A percentile compares a stretch with the other conserved stretches of the same genome.
These are phyloP conservation scores for Lamellibrachia luymesi DNA, from an alignment of 1,140 invertebrate species.

Conservation along the genomic window DNA sequence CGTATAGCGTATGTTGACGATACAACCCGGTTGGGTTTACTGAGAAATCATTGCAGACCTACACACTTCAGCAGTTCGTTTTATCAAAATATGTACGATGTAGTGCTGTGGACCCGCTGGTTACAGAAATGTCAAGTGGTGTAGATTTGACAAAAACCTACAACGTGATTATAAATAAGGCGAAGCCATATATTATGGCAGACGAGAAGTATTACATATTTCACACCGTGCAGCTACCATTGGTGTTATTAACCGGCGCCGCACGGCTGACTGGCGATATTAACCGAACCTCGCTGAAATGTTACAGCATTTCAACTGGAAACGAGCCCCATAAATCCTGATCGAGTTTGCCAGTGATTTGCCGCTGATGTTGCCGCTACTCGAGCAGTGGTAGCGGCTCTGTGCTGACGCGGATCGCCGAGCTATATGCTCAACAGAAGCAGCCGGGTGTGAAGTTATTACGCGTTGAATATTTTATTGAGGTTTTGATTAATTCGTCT, in stretches of 20 bases:
- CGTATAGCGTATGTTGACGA: background rate
- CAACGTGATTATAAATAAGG: background rate
- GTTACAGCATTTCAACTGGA: background rate
- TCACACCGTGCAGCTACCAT: background rate
- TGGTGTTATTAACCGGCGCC: background rate
- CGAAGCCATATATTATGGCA: background rate
- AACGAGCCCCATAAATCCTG: background rate
- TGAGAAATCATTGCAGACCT: background rate
- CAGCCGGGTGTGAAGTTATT: background rate
- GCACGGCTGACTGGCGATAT: background rate
- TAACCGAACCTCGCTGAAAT: background rate
- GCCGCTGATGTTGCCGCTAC: no score
- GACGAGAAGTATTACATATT: background rate
- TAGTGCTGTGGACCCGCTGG: background rate
- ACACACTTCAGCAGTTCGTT: background rate
- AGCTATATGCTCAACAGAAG: background rate
- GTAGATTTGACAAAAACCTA: background rate
- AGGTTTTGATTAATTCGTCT: background rate
- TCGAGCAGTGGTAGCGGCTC: no score
- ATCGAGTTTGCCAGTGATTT: background rate
- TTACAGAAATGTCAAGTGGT: background rate
- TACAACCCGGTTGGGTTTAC: background rate
- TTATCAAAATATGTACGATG: background rate
- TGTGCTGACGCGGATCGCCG: background rate
- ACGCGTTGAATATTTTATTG: slow-evolving; percentile 1